These are phyloP conservation scores for Pycnomerus fuliginosus DNA, from an alignment of 2,888 invertebrate species.

Conservation along the genomic window DNA sequence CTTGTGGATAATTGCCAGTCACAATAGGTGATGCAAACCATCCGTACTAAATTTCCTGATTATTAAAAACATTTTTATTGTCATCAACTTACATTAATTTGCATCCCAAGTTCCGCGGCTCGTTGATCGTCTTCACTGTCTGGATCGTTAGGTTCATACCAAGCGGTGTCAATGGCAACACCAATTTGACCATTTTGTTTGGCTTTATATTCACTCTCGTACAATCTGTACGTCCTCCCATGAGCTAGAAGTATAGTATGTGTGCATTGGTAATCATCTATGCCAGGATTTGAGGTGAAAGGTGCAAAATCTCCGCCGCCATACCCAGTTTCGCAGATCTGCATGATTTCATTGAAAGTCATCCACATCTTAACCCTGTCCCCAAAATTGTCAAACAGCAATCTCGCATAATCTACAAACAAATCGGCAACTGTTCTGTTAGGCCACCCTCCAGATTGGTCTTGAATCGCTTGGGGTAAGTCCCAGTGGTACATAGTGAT, in stretches of 20 bases:
- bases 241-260: slow-evolving; percentile 67
- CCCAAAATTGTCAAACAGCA: slow-evolving; percentile 45
- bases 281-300: slow-evolving; percentile 52
- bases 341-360: slow-evolving; percentile 56
- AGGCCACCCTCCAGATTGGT: slow-evolving; percentile 61
- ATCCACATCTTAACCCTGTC: slow-evolving; percentile 52
- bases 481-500: slow-evolving; percentile 48
- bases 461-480: slow-evolving; percentile 32
- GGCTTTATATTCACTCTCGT: slow-evolving; percentile 58
- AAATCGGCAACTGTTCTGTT: slow-evolving; percentile 58
- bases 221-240: slow-evolving; percentile 63
- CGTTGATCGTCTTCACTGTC: slow-evolving; percentile 50
- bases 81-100: slow-evolving; percentile 22
- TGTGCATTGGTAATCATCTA: slow-evolving; percentile 61
- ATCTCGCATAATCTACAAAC: slow-evolving; percentile 58
- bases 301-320: slow-evolving; percentile 40
- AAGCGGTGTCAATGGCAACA: slow-evolving; percentile 56
- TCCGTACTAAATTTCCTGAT: slow-evolving; percentile 33
- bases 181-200: slow-evolving; percentile 48
- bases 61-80: no score
- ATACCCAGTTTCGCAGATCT: slow-evolving; percentile 36
- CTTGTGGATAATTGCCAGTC: slow-evolving; percentile 65
- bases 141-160: slow-evolving; percentile 54
- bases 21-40: slow-evolving; percentile 60
- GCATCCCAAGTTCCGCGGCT: slow-evolving; percentile 53